Conservation (phyloP, 2,888 invertebrate genomes). For the Nesidiocoris tenuis region DNA sequence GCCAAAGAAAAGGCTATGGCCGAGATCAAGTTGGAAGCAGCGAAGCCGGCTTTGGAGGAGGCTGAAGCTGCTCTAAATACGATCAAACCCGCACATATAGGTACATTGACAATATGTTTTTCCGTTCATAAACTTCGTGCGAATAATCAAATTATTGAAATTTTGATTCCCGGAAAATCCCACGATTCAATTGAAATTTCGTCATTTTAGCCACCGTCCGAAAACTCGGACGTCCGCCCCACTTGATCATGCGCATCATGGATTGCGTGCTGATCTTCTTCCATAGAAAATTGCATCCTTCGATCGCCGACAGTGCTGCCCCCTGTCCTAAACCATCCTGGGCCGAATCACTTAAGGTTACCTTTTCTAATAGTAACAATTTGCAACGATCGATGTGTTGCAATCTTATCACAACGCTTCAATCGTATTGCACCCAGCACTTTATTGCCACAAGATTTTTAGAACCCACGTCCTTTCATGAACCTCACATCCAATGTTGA, state of each 20-base stretch:
- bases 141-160: too few relatives aligned
- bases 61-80: slow-evolving; percentile 94
- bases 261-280: slow-evolving; percentile 92
- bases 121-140: background rate
- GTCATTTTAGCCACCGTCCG: slow-evolving; percentile 81
- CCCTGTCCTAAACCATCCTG: slow-evolving; percentile 92
- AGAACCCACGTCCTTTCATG: too few relatives aligned
- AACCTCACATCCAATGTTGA: too few relatives aligned
- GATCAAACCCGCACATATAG: slow-evolving; percentile 93
- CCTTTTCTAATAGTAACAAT: too few relatives aligned
- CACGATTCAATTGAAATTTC: too few relatives aligned
- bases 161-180: too few relatives aligned
- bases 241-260: slow-evolving; percentile 97
- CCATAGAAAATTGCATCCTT: slow-evolving; percentile 81
- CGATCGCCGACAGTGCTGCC: slow-evolving; percentile 75
- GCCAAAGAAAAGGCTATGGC: slow-evolving; percentile 88
- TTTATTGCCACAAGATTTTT: too few relatives aligned
- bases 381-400: background rate
- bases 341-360: slow-evolving; percentile 88
- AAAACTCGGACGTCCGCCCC: slow-evolving; percentile 92
- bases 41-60: slow-evolving; percentile 92
- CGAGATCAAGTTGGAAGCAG: slow-evolving; percentile 90
- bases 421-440: too few relatives aligned
- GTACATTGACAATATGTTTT: slow-evolving; percentile 52
- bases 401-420: background rate